Base-by-base conservation (phyloP, 1,140 invertebrate species). In the Drosophila parvula region DNA sequence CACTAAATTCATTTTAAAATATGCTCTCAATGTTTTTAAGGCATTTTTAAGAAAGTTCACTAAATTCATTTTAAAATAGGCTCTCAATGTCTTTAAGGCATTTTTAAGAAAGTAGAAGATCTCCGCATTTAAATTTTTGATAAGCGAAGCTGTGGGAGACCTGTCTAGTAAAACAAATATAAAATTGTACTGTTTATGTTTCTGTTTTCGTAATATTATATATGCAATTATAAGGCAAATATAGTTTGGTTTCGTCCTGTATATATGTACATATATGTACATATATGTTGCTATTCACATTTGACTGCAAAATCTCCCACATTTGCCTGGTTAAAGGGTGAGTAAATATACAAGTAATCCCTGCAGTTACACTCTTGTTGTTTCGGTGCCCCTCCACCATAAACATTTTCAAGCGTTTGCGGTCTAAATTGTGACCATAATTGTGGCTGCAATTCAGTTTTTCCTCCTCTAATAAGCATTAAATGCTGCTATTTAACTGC, bases 331-430 rank as follows among this genome's bases (percentile, higher is more conserved):
- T 12, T 43, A 12, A 10, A 14, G 18, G 9, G 12, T 11, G 16
- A n/a, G 18, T 1, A n/a, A 38, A 36, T 32, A n/a, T 74, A 22
- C 22, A 22, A 22, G 22, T 22, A 74, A 74, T 41, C 70, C 57
- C 36, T 34, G 73, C 41, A 50, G 36, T 77, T 77, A 55, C 28
- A 60, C 44, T 34, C 74, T 77, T 41, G 18, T 64, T 34, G 32
- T 65, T 48, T 27, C 6, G 18, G 22, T 14, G 3, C 7, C 22
- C 41, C 11, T n/a, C n/a, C n/a, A n/a, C 14, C 0, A 16, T 27
- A 27, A 44, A 32, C 18, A 59, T 28, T 69, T 38, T 50, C 8
- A 48, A 22, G 10, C 68, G 10, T 41, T 10, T 32, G 5, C 32
- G 27, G 8, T 30, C 45, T 36, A 58, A 75, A 65, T 76, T 57